Base-by-base conservation (phyloP, 2,888 invertebrate genomes). In the Rotaria sp. region DNA sequence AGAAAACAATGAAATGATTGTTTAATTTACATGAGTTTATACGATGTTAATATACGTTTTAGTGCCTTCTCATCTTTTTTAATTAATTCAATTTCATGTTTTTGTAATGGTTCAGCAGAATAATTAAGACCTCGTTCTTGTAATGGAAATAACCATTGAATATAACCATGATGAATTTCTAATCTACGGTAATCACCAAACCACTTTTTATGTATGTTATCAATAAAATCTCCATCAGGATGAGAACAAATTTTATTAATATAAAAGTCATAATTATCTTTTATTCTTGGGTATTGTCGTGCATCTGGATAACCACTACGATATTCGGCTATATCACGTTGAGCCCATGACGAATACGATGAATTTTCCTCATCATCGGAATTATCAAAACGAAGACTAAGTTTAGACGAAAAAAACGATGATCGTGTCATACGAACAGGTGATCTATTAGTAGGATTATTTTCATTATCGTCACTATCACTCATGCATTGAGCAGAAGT, bases 131-230 rank as follows among this genome's bases (percentile, higher is more conserved):
- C 90, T 30, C 85, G 86, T 85, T 90, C 90, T 87, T 89, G 85
- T 50, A 90, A 89, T 11, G 90, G 90, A 88, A 90, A 90, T 85
- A 90, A 89, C 89, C 89, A 89, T 86, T 89, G 89, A 67, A 90
- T 89, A 87, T 89, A 90, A 11, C 88, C 88, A 86, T 88, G 88
- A 84, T 88, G 88, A 7, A 52, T 52, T 67, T 88, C 88, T 59
- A 88, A 67, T 26, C 24, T 30, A 30, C 84, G 41, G 52, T 87
- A 87, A 84, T 88, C 84, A 10, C 85, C 86, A 41, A 18, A 80
- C 88, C 88, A 88, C 1, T 87, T 18, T 11, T 84, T 75, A 74
- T 86, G 87, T 52, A 88, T 87, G 26, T 86, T 59, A n/a, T 88
- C 88, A 52, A 88, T 87, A n/a, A 50, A 84, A 26, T 84, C 87